Evolutionary conservation across 2,888 invertebrate genomes (phyloP).

Genomic region (Lampropteryx suffumata): DNA sequence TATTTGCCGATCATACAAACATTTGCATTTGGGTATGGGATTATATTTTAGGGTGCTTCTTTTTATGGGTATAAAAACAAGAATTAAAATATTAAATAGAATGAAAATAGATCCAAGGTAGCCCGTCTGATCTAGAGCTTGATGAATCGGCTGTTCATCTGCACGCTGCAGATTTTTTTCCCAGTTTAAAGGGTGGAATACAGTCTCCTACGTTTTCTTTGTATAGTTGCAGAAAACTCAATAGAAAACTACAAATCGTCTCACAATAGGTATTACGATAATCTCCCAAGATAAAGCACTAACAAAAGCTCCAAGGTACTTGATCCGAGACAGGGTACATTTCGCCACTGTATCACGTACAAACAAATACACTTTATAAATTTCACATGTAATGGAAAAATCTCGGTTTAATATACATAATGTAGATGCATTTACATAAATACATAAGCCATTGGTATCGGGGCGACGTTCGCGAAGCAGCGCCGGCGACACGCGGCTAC

Average conservation of each 20-base stretch:
- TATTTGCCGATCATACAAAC: too few relatives aligned
- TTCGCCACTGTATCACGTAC: conserved; percentile 27
- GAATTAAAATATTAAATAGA: too few relatives aligned
- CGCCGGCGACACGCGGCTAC: conserved; percentile 55
- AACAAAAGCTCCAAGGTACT: conserved; percentile 15
- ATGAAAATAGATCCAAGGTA: too few relatives aligned
- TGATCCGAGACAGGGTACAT: conserved; percentile 15
- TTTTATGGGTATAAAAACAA: too few relatives aligned
- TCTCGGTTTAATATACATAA: conserved; percentile 54
- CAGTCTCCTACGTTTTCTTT: background rate
- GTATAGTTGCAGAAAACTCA: background rate
- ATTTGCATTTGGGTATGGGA: too few relatives aligned
- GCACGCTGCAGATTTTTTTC: too few relatives aligned
- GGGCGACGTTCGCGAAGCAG: conserved; percentile 46
- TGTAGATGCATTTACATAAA: conserved; percentile 59
- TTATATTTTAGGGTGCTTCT: too few relatives aligned
- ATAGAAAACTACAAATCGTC: conserved; percentile 7
- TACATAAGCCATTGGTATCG: conserved; percentile 51
- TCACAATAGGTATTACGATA: conserved; percentile 2
- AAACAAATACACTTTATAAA: conserved; percentile 34
- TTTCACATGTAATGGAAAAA: conserved; percentile 50
- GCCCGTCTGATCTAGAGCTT: too few relatives aligned
- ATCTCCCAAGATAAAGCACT: conserved; percentile 7
- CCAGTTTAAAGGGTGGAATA: background rate
- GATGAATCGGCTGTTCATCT: too few relatives aligned